Conservation (phyloP, 2,113 vertebrate species). For the Albula goreensis region DNA sequence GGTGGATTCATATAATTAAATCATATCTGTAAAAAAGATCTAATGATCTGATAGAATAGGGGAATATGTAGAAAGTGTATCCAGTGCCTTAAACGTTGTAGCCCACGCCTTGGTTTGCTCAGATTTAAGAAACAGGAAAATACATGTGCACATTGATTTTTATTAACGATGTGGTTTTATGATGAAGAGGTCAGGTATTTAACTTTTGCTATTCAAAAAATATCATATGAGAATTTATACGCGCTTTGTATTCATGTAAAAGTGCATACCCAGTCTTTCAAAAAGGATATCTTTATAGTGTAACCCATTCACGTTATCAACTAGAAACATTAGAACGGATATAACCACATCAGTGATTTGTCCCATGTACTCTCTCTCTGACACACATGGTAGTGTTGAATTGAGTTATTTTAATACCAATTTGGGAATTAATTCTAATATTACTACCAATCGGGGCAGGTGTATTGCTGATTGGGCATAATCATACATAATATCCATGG, state of each 20-base stretch:
- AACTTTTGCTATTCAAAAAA: neutral
- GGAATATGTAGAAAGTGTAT: neutral
- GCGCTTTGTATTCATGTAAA: no score
- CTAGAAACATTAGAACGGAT: neutral
- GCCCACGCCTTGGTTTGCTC: neutral
- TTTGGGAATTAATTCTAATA: neutral
- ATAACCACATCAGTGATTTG: neutral
- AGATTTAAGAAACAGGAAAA: neutral
- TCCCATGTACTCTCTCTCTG: neutral
- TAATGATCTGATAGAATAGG: neutral
- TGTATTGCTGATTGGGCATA: no score
- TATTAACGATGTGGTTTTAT: neutral
- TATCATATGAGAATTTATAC: no score
- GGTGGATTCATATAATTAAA: neutral
- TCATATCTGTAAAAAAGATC: neutral
- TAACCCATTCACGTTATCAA: neutral
- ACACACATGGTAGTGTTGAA: neutral
- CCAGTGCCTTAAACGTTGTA: neutral
- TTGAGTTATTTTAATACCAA: neutral
- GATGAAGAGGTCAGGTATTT: neutral
- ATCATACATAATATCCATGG: no score
- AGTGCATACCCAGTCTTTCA: no score
- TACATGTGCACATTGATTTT: neutral
- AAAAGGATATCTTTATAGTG: no score
- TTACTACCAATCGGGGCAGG: neutral